Conservation (phyloP, 1,140 invertebrate genomes). For the Brachionus plicatilis region DNA sequence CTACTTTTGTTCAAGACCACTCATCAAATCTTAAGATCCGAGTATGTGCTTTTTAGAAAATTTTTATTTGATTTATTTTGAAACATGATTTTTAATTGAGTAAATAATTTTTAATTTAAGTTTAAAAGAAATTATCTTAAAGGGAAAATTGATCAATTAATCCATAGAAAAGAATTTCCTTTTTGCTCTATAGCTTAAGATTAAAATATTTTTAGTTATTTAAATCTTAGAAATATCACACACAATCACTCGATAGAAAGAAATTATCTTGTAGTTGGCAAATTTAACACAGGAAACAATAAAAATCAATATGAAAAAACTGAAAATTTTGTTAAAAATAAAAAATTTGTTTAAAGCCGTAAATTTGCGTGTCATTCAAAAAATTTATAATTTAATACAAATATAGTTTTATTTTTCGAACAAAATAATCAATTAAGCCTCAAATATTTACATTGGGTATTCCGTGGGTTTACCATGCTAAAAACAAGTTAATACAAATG, state of each 20-base stretch:
- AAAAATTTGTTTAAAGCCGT: background rate
- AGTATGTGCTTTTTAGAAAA: background rate
- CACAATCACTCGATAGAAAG: background rate
- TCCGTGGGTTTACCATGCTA: background rate
- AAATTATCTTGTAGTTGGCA: conserved; percentile 3
- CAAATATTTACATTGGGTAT: conserved; percentile 10
- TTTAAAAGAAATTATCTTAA: background rate
- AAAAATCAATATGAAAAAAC: conserved; percentile 8
- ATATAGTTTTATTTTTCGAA: background rate
- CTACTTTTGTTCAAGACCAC: background rate
- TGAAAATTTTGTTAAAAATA: background rate
- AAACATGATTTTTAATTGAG: conserved; percentile 1
- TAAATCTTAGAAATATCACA: conserved; percentile 6
- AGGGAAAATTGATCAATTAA: conserved; percentile 2
- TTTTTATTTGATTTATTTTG: background rate
- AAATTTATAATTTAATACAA: conserved; percentile 31
- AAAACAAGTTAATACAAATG: conserved; percentile 16
- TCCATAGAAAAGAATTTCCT: background rate
- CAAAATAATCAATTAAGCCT: background rate
- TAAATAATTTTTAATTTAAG: background rate
- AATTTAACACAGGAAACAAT: conserved; percentile 32
- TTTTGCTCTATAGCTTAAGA: background rate
- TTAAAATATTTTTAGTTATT: conserved; percentile 27
- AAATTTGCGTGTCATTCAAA: conserved; percentile 27
- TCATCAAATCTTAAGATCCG: background rate